phyloP scores from a whole-genome alignment of 1,140 invertebrate genomes.

The Drosophila tani region DNA sequence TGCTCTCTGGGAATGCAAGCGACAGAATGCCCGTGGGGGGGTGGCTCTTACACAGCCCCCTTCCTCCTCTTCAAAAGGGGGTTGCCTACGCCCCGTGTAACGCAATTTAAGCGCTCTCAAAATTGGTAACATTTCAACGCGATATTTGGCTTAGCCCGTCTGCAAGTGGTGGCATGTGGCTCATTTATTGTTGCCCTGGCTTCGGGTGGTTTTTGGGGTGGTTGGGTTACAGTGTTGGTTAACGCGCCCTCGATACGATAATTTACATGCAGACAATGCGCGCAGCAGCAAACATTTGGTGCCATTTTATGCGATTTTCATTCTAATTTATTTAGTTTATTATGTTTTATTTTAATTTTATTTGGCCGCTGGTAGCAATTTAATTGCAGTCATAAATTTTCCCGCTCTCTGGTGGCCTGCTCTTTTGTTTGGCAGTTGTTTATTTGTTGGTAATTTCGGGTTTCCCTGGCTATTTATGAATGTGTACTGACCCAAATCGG shows the following conservation, averaged over 20 bases:
- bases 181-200: constrained; percentile 32
- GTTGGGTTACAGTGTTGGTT: constrained; percentile 44
- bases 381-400: constrained; percentile 74
- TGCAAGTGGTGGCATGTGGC: constrained; percentile 68
- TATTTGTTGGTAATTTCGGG: constrained; percentile 39
- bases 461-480: constrained; percentile 24
- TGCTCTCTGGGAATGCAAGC: constrained; percentile 64
- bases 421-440: constrained; percentile 20
- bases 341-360: constrained; percentile 49
- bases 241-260: constrained; percentile 54
- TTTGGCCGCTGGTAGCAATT: constrained; percentile 41
- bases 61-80: constrained; percentile 4
- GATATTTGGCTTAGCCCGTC: constrained; percentile 47
- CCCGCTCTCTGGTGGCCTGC: constrained; percentile 10
- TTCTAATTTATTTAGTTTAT: constrained; percentile 56
- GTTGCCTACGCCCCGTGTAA: constrained; percentile 36
- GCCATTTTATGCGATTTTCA: constrained; percentile 50
- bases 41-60: constrained; percentile 7
- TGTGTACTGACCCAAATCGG: constrained; percentile 26
- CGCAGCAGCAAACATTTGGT: constrained; percentile 12
- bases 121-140: constrained; percentile 79
- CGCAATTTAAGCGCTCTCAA: constrained; percentile 71
- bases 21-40: constrained; percentile 34
- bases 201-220: constrained; percentile 16
- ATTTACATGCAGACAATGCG: constrained; percentile 55